Percentiles rank a stretch among this genome's conserved stretches.
Evolutionary conservation across 2,888 invertebrate genomes (phyloP).

Genomic region (Gandaritis pyraliata): DNA sequence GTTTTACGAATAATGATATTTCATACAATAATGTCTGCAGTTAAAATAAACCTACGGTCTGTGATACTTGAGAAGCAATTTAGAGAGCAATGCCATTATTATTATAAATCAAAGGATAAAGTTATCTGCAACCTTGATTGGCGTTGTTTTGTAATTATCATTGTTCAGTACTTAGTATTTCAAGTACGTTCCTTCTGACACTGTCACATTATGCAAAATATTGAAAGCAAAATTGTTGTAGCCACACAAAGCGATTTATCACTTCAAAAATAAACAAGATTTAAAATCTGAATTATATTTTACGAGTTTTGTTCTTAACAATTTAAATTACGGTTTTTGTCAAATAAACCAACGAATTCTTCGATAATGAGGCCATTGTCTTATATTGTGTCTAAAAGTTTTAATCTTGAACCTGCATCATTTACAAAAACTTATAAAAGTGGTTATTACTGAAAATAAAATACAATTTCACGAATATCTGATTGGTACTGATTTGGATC

Average conservation of each 20-base stretch:
- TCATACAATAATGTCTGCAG: too few relatives aligned
- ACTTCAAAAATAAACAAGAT: not conserved
- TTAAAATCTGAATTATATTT: not conserved
- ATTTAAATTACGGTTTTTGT: too few relatives aligned
- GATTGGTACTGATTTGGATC: too few relatives aligned
- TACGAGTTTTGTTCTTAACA: not conserved
- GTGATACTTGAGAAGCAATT: slow-evolving; percentile 1
- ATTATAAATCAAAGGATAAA: slow-evolving; percentile 35
- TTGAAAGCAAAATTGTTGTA: slow-evolving; percentile 14
- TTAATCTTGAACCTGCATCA: too few relatives aligned
- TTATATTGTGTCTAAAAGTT: too few relatives aligned
- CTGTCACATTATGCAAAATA: slow-evolving; percentile 31
- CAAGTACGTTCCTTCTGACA: slow-evolving; percentile 41
- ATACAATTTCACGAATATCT: too few relatives aligned
- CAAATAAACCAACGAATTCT: too few relatives aligned
- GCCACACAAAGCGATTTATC: not conserved
- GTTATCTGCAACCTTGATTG: slow-evolving; percentile 40
- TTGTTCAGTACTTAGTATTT: slow-evolving; percentile 37
- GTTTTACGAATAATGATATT: too few relatives aligned
- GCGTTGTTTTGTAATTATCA: slow-evolving; percentile 37
- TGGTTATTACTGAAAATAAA: too few relatives aligned
- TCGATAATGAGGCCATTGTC: too few relatives aligned
- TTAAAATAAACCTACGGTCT: slow-evolving; percentile 15
- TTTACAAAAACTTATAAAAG: too few relatives aligned
- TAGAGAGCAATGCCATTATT: slow-evolving; percentile 26